Evolutionary conservation across 1,140 invertebrate species (phyloP).

Genomic region (Hesperophylax magnus): DNA sequence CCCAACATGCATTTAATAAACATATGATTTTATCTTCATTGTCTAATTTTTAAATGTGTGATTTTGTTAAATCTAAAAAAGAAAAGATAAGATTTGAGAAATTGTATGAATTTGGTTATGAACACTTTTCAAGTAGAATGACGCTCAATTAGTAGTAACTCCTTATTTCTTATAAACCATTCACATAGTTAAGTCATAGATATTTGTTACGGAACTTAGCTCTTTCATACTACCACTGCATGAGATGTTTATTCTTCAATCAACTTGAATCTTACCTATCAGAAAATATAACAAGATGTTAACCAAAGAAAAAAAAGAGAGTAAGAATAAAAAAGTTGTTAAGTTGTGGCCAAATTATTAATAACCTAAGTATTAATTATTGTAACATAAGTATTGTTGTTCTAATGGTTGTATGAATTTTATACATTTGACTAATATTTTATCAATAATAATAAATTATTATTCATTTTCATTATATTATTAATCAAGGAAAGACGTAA

Average conservation of each 20-base stretch:
- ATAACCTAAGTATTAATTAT: conserved; percentile 34
- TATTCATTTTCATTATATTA: conserved; percentile 46
- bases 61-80: no score
- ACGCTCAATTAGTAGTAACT: no score
- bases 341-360: conserved; percentile 47
- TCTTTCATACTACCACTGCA: background rate
- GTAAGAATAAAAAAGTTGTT: conserved; percentile 24
- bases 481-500: conserved; percentile 57
- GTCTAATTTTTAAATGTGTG: no score
- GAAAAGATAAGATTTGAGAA: no score
- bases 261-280: conserved; percentile 13
- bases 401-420: conserved; percentile 52
- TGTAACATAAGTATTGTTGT: conserved; percentile 40
- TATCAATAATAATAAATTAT: conserved; percentile 30
- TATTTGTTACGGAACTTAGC: no score
- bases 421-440: conserved; percentile 45
- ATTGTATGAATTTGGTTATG: no score
- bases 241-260: background rate
- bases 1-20: no score
- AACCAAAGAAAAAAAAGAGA: background rate
- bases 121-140: no score
- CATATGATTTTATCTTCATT: no score
- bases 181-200: no score
- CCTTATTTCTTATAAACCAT: no score
- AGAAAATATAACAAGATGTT: conserved; percentile 13